These are phyloP conservation scores for Volucella inflata DNA, from an alignment of 2,888 invertebrate genomes.

Conservation along the genomic window DNA sequence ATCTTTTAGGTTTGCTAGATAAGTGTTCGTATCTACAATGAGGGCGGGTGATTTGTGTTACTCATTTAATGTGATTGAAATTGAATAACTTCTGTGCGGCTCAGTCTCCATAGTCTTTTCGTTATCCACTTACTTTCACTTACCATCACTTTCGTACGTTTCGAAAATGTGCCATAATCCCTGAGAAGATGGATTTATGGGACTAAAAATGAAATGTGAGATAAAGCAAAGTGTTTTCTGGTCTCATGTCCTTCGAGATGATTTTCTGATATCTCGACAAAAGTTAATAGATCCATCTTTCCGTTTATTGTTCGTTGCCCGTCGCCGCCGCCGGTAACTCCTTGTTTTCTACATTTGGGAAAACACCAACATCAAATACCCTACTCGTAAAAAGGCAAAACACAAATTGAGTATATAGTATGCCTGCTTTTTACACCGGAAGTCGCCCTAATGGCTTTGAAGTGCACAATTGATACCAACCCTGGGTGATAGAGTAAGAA, in stretches of 20 bases:
- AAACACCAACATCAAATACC: background rate
- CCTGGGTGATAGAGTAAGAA: too few relatives aligned
- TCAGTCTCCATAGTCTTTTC: background rate
- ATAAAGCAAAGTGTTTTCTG: slow-evolving; percentile 43
- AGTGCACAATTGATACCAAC: slow-evolving; percentile 48
- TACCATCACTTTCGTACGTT: background rate
- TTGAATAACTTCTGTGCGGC: background rate
- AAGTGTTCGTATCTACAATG: too few relatives aligned
- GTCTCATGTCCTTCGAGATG: slow-evolving; percentile 29
- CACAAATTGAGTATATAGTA: background rate
- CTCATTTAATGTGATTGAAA: background rate
- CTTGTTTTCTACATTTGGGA: background rate
- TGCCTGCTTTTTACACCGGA: slow-evolving; percentile 26
- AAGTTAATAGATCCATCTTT: background rate
- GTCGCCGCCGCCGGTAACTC: too few relatives aligned
- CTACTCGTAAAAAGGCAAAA: background rate
- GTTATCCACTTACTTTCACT: background rate
- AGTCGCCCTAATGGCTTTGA: slow-evolving; percentile 69
- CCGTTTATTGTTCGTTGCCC: too few relatives aligned
- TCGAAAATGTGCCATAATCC: slow-evolving; percentile 47
- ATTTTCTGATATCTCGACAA: slow-evolving; percentile 27
- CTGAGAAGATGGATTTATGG: slow-evolving; percentile 48
- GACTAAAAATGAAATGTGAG: slow-evolving; percentile 44
- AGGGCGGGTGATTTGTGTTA: too few relatives aligned
- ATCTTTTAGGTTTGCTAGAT: too few relatives aligned